Evolutionary conservation across 2,888 invertebrate species (phyloP).

Genomic region (Ctenicera cuprea): DNA sequence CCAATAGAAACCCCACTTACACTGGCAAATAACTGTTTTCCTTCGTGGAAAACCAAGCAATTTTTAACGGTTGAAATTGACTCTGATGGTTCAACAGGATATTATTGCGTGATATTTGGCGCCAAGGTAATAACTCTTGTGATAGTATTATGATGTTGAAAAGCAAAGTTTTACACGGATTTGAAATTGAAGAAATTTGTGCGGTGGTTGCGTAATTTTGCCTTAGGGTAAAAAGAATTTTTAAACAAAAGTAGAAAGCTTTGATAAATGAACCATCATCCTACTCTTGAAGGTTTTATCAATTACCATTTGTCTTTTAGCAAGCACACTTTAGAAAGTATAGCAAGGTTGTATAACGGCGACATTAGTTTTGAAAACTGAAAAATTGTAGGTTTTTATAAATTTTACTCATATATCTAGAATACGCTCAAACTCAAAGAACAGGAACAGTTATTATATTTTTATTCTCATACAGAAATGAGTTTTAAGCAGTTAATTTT

Average conservation of each 20-base stretch:
- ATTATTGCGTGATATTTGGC: constrained; percentile 47
- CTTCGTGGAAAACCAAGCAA: constrained; percentile 40
- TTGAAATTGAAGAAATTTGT: not conserved
- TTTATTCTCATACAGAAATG: no score
- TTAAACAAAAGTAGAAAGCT: not conserved
- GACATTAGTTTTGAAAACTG: not conserved
- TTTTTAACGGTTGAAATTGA: constrained; percentile 51
- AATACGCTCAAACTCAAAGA: no score
- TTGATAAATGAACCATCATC: constrained; percentile 8
- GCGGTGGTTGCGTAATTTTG: not conserved
- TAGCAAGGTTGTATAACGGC: not conserved
- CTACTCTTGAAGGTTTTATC: constrained; percentile 9
- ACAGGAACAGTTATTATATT: no score
- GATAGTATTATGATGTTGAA: not conserved
- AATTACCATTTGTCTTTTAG: constrained; percentile 4
- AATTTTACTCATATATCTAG: no score
- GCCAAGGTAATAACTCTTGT: constrained; percentile 28
- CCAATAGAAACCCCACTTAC: constrained; percentile 69
- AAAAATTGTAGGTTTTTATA: no score
- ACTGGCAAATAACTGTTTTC: constrained; percentile 58
- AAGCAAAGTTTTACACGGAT: not conserved
- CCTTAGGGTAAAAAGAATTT: not conserved
- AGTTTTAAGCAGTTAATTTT: no score
- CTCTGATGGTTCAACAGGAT: constrained; percentile 47
- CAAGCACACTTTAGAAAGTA: not conserved